A percentile compares a stretch with the other conserved stretches of the same genome.
phyloP scores from a whole-genome alignment of 2,888 invertebrate genomes.

The Lordiphosa fenestrarum region DNA sequence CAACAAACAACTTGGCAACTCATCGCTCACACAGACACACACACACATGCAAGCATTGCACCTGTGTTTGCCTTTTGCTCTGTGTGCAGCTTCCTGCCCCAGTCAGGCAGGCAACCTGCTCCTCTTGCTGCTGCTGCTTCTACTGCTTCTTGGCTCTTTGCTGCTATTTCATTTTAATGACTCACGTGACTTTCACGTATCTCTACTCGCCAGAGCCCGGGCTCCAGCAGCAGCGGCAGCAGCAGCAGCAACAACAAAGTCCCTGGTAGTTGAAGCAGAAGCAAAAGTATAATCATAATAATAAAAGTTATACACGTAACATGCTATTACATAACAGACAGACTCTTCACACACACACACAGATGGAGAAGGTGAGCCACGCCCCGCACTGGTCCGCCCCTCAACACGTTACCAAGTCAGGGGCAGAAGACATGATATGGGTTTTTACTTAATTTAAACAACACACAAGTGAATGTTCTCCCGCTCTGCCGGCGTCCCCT shows the following conservation, averaged over 20 bases:
- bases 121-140: neutral
- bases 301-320: constrained; percentile 74
- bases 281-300: constrained; percentile 68
- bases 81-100: constrained; percentile 25
- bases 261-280: constrained; percentile 12
- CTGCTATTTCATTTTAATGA: constrained; percentile 74
- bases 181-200: constrained; percentile 74
- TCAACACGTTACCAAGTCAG: constrained; percentile 6
- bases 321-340: constrained; percentile 72
- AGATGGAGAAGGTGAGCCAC: constrained; percentile 2
- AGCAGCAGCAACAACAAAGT: constrained; percentile 1
- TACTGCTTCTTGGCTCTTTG: constrained; percentile 23
- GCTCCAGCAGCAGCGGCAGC: neutral
- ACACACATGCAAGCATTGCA: constrained; percentile 21
- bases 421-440: constrained; percentile 40
- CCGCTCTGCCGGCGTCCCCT: neutral
- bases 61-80: constrained; percentile 43
- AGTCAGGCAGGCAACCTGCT: constrained; percentile 1
- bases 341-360: constrained; percentile 19
- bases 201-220: constrained; percentile 32
- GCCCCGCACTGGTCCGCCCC: constrained; percentile 9
- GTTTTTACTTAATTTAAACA: constrained; percentile 63
- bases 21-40: constrained; percentile 43
- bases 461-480: constrained; percentile 33
- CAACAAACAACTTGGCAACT: constrained; percentile 18